A percentile compares a stretch with the other conserved stretches of the same genome.
phyloP scores from a whole-genome alignment of 1,140 invertebrate genomes.

The Wasmannia auropunctata region DNA sequence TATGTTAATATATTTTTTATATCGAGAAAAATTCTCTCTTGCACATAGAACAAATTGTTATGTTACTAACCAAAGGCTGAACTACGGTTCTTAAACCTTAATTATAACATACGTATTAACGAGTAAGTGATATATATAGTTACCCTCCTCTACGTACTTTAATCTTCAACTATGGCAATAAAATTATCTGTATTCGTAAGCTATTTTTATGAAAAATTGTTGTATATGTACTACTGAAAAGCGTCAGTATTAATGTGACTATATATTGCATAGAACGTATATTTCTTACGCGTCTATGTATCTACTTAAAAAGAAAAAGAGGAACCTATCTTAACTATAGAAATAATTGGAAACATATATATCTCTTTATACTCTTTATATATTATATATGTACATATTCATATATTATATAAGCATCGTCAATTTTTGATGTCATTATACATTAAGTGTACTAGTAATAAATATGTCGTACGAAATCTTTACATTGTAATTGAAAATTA shows the following conservation, averaged over 20 bases:
- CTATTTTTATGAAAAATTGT: slow-evolving; percentile 35
- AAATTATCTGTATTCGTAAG: slow-evolving; percentile 40
- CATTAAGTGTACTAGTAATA: slow-evolving; percentile 64
- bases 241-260: slow-evolving; percentile 32
- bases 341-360: slow-evolving; percentile 3
- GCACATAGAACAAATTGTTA: slow-evolving; percentile 30
- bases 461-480: slow-evolving; percentile 63
- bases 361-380: slow-evolving; percentile 49
- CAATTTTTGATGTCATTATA: slow-evolving; percentile 71
- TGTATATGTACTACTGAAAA: slow-evolving; percentile 32
- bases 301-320: slow-evolving; percentile 14
- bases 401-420: slow-evolving; percentile 61
- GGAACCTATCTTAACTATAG: slow-evolving; percentile 31
- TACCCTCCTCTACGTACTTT: slow-evolving; percentile 21
- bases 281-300: slow-evolving; percentile 16
- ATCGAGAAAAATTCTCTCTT: slow-evolving; percentile 20
- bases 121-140: slow-evolving; percentile 37
- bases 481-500: slow-evolving; percentile 56
- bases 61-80: slow-evolving; percentile 49
- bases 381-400: slow-evolving; percentile 52
- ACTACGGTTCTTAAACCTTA: slow-evolving; percentile 7
- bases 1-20: slow-evolving; percentile 69
- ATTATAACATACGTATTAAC: slow-evolving; percentile 28
- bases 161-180: slow-evolving; percentile 65
- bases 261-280: slow-evolving; percentile 27